Evolutionary conservation across 2,888 invertebrate genomes (phyloP).

Genomic region (Dicycla oo): DNA sequence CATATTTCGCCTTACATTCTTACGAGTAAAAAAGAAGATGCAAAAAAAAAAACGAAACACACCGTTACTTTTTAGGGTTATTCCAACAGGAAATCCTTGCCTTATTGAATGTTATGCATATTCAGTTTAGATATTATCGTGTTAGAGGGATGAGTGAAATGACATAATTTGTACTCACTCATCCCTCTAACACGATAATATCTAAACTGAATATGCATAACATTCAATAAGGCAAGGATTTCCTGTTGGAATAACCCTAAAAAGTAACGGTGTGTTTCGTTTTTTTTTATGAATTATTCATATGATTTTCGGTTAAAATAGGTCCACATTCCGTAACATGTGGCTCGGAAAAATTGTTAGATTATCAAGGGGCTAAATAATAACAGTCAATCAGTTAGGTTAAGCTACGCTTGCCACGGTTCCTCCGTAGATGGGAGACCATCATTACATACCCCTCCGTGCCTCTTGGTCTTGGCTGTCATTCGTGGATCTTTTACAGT

Average conservation of each 20-base stretch:
- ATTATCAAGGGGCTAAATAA: too few relatives aligned
- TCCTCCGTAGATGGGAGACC: too few relatives aligned
- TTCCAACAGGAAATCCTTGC: slow-evolving; percentile 9
- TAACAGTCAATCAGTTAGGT: too few relatives aligned
- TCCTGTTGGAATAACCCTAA: slow-evolving; percentile 22
- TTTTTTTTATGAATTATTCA: neutral
- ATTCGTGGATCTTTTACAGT: too few relatives aligned
- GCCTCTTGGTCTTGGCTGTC: too few relatives aligned
- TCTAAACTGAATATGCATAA: slow-evolving; percentile 17
- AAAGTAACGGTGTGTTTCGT: slow-evolving; percentile 18
- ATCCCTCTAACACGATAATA: neutral
- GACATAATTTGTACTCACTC: too few relatives aligned
- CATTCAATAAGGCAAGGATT: slow-evolving; percentile 15
- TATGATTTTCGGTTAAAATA: too few relatives aligned
- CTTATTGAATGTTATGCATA: slow-evolving; percentile 28
- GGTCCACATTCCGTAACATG: too few relatives aligned
- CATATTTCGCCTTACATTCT: slow-evolving; percentile 9
- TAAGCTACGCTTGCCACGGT: too few relatives aligned
- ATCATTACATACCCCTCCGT: too few relatives aligned
- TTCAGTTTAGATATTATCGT: neutral
- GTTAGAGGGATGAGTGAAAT: neutral
- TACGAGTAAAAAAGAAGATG: neutral
- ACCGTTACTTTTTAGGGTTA: slow-evolving; percentile 25
- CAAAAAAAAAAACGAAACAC: slow-evolving; percentile 14
- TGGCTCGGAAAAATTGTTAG: too few relatives aligned